Evolutionary conservation across 2,888 invertebrate species (phyloP), one percentile per base, ranked within the genome.

Genomic region (Fragum whitleyi): DNA sequence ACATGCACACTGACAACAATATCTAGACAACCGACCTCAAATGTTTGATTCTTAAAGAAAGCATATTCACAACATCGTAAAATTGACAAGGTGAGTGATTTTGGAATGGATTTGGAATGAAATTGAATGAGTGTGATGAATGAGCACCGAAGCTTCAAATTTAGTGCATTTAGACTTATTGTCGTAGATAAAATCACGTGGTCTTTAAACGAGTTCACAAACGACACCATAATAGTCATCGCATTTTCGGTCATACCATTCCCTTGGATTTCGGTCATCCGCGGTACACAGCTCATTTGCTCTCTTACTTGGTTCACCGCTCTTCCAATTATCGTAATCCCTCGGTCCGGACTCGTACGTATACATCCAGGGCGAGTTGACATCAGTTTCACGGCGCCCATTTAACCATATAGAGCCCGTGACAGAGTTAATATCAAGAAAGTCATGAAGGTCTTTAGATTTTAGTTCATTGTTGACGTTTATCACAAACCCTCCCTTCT

Each of bases 301-400:
- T 19, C 26, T 23, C 26, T 28, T 65, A 47, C 14, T 21, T 14
- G 61, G 72, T 51, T 72, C 72, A 11, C 47, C 47, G 11, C 36
- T 23, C 2, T 19, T 16, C 72, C 72, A 72, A 6, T 59, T 59
- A 23, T 26, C 36, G 55, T 32, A 57, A 23, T 29, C 29, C 2
- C 57, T 16, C 26, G 57, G 39, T 14, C 59, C 26, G 1, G 39
- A 9, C 39, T 26, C 71, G 23, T 59, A 71, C 11, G 39, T 39
- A 23, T 71, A 71, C 23, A 16, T 21, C 71, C 71, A 71, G 5
- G 39, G 39, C 23, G 57, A 57, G 7, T 61, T 61, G 14, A 32
- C 19, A n/a, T n/a, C n/a, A 26, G 7, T 19, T 36, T 36, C 32
- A 28, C 61, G 29, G 19, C 61, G 29, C 16, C 32, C 61, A n/a